Evolutionary conservation across 2,888 invertebrate species (phyloP).

Genomic region (Andrena trimmerana): DNA sequence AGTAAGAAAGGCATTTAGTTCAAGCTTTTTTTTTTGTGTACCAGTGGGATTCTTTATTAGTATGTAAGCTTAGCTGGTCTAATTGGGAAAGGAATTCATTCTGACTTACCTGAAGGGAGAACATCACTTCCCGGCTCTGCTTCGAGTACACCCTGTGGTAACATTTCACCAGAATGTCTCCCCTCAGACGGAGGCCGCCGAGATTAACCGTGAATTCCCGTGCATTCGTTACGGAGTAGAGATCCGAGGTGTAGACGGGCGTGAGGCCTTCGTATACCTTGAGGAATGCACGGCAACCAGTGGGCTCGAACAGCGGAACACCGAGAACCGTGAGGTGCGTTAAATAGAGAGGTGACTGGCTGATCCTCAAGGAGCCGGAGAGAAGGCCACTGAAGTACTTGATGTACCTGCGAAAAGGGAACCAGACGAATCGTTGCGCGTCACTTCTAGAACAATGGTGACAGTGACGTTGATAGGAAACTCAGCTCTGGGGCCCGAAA

Average conservation of each 20-base stretch:
- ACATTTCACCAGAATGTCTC: conserved; percentile 96
- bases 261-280: conserved; percentile 96
- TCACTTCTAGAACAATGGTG: not conserved
- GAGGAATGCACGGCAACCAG: conserved; percentile 91
- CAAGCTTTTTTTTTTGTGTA: too few relatives aligned
- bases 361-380: conserved; percentile 95
- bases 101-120: conserved; percentile 81
- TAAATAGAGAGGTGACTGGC: conserved; percentile 93
- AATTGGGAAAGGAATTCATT: conserved; percentile 6
- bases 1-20: too few relatives aligned
- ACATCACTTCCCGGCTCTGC: conserved; percentile 83
- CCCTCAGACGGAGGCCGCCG: conserved; percentile 90
- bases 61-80: not conserved
- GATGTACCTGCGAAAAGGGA: conserved; percentile 90
- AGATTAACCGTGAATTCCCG: conserved; percentile 90
- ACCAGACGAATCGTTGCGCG: not conserved
- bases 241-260: conserved; percentile 94
- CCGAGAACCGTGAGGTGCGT: conserved; percentile 95
- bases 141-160: conserved; percentile 89
- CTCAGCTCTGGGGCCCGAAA: conserved; percentile 5
- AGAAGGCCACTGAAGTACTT: conserved; percentile 96
- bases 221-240: conserved; percentile 86
- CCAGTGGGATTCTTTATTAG: too few relatives aligned
- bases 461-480: not conserved
- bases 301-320: conserved; percentile 90